phyloP scores from a whole-genome alignment of 1,140 invertebrate genomes.

The Araneus ventricosus region DNA sequence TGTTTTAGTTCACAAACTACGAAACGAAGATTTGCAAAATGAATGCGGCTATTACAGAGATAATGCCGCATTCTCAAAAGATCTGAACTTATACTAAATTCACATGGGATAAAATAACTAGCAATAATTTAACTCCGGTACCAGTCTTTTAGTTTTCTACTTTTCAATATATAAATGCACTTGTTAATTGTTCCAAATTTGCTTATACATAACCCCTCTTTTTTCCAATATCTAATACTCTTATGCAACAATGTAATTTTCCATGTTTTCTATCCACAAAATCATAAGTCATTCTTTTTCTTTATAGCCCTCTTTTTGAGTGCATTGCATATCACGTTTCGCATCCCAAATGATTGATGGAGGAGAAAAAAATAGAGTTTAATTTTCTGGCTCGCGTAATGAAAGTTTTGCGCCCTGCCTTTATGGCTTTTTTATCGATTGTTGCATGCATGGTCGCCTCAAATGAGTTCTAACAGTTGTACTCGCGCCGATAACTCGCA shows the following conservation, averaged over 20 bases:
- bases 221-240: background rate
- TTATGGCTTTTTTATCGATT: constrained; percentile 48
- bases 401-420: background rate
- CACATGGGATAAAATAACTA: no score
- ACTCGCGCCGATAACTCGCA: background rate
- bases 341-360: background rate
- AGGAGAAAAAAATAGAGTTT: background rate
- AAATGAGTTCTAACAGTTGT: background rate
- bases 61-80: no score
- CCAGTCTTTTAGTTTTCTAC: no score
- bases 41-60: no score
- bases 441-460: background rate
- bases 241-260: background rate
- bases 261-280: background rate
- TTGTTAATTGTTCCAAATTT: no score
- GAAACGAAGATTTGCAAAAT: no score
- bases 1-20: no score
- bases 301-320: background rate
- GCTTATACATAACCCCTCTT: no score
- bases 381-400: constrained; percentile 1
- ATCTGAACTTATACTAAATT: no score
- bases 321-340: constrained; percentile 21
- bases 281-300: background rate
- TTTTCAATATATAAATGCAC: no score
- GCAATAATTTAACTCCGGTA: no score